Evolutionary conservation across 1,140 invertebrate species (phyloP).

Genomic region (Telenomus remus): DNA sequence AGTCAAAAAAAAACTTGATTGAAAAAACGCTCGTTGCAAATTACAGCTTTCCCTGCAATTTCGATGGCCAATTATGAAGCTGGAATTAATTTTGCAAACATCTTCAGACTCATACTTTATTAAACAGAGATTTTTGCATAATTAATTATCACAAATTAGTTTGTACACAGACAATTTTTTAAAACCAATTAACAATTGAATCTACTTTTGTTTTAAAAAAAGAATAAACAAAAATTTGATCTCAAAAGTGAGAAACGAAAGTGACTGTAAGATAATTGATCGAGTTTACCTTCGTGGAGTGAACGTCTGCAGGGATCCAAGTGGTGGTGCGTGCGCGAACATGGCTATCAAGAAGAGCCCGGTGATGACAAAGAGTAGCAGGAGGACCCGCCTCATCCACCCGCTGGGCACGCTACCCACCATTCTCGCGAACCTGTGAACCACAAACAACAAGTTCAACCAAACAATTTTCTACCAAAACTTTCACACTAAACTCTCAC

Average conservation of each 20-base stretch:
- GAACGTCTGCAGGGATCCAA: constrained; percentile 70
- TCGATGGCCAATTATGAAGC: no score
- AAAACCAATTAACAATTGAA: no score
- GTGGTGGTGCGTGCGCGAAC: constrained; percentile 73
- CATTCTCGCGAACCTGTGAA: constrained; percentile 70
- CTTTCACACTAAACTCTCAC: not conserved
- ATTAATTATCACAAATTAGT: no score
- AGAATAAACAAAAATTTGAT: not conserved
- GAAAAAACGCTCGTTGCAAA: constrained; percentile 9
- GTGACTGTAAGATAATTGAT: not conserved
- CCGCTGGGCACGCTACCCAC: constrained; percentile 73
- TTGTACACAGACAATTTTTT: no score
- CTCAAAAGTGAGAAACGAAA: not conserved
- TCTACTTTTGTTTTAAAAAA: not conserved
- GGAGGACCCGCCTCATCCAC: constrained; percentile 75
- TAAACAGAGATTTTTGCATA: no score
- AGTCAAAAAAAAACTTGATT: constrained; percentile 2
- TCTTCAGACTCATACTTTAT: no score
- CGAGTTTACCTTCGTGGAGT: constrained; percentile 67
- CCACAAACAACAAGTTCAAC: constrained; percentile 36
- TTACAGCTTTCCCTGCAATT: not conserved
- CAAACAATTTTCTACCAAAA: not conserved
- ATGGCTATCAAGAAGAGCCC: constrained; percentile 76
- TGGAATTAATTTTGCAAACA: no score
- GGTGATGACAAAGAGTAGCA: constrained; percentile 75